Evolutionary conservation across 2,113 vertebrate species (phyloP), one percentile per base, ranked within the genome.

Genomic region (Gobiocypris rarus): DNA sequence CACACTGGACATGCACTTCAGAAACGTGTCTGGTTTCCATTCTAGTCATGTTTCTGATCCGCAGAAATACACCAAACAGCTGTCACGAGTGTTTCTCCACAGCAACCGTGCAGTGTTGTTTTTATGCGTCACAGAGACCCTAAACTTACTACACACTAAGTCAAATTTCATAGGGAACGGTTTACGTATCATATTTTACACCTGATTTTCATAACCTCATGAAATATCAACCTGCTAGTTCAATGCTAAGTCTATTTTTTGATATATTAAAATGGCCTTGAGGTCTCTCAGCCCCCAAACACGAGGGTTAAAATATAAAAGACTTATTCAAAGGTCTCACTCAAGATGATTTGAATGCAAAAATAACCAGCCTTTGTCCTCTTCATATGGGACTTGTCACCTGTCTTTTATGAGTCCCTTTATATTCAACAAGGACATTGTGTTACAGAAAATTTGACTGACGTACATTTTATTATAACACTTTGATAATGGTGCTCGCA

Each of bases 231-330:
- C n/a, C 69, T 45, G 69, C 69, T 71, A 0, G 19, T 41, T 70
- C 67, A 43, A 41, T 43, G 38, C 43, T 4, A 43, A n/a, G 19
- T 24, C 56, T 11, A 61, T 61, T 61, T 61, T 54, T 61, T 0
- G 5, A 26, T n/a, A 73, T 73, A 73, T 73, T 73, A 73, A 73
- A 73, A 48, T 73, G 70, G 70, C 70, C 41, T 26, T 26, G 41
- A 48, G 70, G 70, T 73, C 70, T 48, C 11, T 41, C 67, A 22
- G 67, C 17, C 10, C 34, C 34, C 4, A 11, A 11, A 70, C 19
- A 41, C 0, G 9, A 41, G 19, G 34, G 9, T 41, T 73, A 71
- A 71, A 22, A 73, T 45, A 14, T 45, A 24, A 73, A 73, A 73
- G 11, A 24, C 41, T 26, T 48, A 11, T 73, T 48, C 70, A 48